Evolutionary conservation across 2,888 invertebrate species (phyloP), one percentile per base, ranked within the genome.

Genomic region (Agriopis aurantiaria): DNA sequence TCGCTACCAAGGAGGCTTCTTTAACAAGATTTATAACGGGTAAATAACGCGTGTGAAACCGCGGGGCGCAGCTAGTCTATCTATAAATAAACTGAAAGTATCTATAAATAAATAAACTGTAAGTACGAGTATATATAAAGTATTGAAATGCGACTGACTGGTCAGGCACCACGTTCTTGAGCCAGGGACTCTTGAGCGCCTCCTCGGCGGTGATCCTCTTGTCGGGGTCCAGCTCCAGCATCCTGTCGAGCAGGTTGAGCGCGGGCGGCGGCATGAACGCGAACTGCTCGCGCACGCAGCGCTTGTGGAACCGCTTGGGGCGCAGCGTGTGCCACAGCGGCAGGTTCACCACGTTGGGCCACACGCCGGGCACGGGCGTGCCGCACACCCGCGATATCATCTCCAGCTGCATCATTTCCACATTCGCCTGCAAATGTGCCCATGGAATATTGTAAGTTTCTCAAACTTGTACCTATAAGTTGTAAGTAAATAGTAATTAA

Each of bases 201-300:
- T 98, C 98, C 74, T 98, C 98, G 2, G 99, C 99, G 0, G 98
- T 98, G 78, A 99, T 98, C 76, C 99, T 95, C 84, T 97, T 97
- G 58, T 97, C 97, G 0, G 99, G 99, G 94, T 99, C 99, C 78
- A 99, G 92, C 85, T 98, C 98, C 77, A 99, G 93, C 99, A 99
- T 99, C 87, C 97, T 96, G 91, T 99, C 99, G 62, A 99, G 95
- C 73, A 99, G 95, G 87, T 98, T 98, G 66, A 99, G 95, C 0
- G 99, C 98, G 33, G 96, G 95, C 6, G 95, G 90, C 4, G 99
- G 99, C 97, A 99, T 97, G 90, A 97, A 98, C 64, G 97, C 96
- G 93, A 99, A 99, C 83, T 99, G 98, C 81, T 99, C 99, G 45
- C 98, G 95, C 65, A 99, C 95, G 78, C 97, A 96, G 73, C 99